A percentile compares a stretch with the other conserved stretches of the same genome.
Conservation (phyloP, 2,888 invertebrate species). For the Merodon equestris region DNA sequence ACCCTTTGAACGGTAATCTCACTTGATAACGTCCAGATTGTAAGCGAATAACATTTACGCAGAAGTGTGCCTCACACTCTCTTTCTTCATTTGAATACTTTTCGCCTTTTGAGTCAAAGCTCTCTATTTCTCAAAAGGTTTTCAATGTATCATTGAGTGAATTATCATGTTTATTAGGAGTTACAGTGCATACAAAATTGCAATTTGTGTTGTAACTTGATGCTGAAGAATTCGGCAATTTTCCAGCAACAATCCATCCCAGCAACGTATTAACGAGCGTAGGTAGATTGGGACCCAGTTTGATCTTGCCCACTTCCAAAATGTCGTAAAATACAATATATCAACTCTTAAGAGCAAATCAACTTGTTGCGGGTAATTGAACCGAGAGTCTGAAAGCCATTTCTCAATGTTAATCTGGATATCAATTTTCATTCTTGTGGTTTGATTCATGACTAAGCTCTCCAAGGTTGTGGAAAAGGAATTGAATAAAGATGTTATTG, state of each 20-base stretch:
- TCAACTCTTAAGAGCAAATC: no score
- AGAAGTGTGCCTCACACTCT: no score
- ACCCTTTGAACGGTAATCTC: no score
- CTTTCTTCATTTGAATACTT: slow-evolving; percentile 5
- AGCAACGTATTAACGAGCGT: slow-evolving; percentile 26
- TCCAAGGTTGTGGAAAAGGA: no score
- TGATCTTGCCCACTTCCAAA: no score
- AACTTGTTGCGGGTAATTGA: no score
- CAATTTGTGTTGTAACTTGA: no score
- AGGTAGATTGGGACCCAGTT: slow-evolving; percentile 22
- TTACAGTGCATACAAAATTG: no score
- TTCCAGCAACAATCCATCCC: slow-evolving; percentile 43
- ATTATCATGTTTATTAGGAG: not conserved
- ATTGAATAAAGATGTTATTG: no score
- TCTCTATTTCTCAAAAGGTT: no score
- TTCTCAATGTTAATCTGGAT: slow-evolving; percentile 14
- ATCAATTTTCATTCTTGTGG: slow-evolving; percentile 21
- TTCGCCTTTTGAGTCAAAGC: slow-evolving; percentile 2
- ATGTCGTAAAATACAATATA: no score
- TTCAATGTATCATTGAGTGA: slow-evolving; percentile 2
- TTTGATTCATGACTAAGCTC: slow-evolving; percentile 26
- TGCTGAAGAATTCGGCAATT: slow-evolving; percentile 11
- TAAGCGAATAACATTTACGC: slow-evolving; percentile 1
- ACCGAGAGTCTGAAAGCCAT: slow-evolving; percentile 30
- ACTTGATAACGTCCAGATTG: no score